Percentiles rank a stretch among this genome's conserved stretches.
Evolutionary conservation across 2,113 vertebrate species (phyloP).

Genomic region (Thinocorus orbignyianus): DNA sequence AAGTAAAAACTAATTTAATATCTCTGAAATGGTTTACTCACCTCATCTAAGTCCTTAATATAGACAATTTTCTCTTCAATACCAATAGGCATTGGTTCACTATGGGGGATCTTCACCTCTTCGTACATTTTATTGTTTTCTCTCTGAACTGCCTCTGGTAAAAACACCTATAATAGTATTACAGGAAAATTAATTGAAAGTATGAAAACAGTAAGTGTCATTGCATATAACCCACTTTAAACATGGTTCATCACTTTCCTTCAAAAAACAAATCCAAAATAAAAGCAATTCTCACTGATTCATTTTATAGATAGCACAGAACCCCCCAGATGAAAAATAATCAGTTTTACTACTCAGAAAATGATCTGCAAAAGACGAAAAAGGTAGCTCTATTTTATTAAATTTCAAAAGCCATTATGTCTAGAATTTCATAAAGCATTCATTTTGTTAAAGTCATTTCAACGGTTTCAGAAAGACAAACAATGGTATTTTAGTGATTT

Average conservation of each 20-base stretch:
- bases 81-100: conserved; percentile 88
- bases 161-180: conserved; percentile 81
- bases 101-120: conserved; percentile 92
- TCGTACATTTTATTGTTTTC: conserved; percentile 95
- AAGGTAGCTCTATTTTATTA: neutral
- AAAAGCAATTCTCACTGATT: neutral
- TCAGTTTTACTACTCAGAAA: neutral
- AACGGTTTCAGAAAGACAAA: neutral
- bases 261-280: neutral
- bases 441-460: neutral
- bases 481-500: neutral
- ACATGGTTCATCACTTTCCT: neutral
- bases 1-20: neutral
- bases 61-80: conserved; percentile 92
- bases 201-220: neutral
- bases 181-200: conserved; percentile 10
- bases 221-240: neutral
- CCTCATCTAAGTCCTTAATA: conserved; percentile 93
- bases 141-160: conserved; percentile 90
- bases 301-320: neutral
- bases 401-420: neutral
- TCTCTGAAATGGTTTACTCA: conserved; percentile 63
- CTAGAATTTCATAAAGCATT: neutral
- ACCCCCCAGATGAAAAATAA: neutral
- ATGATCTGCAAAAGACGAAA: neutral